These are phyloP conservation scores for Myiotriccus ornatus DNA, from an alignment of 2,797 vertebrate genomes.

Conservation along the genomic window DNA sequence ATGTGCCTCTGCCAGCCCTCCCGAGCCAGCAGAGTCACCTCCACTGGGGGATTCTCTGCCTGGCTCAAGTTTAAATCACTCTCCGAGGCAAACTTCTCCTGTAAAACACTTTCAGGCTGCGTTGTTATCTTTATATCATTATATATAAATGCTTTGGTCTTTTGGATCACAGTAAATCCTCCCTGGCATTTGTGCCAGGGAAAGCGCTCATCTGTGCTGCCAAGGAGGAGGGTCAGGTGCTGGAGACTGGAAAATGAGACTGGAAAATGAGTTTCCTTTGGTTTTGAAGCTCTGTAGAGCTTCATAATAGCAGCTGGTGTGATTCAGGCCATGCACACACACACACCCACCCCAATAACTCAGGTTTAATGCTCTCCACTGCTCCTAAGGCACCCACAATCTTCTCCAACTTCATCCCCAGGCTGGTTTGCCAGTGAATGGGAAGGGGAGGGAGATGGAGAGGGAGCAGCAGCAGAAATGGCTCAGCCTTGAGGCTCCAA, in stretches of 20 bases:
- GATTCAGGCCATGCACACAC: not conserved
- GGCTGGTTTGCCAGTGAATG: not conserved
- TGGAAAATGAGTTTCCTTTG: not conserved
- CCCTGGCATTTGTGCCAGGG: not conserved
- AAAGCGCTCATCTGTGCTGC: accelerated
- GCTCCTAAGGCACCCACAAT: not conserved
- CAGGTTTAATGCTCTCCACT: accelerated
- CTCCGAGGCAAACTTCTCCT: not conserved
- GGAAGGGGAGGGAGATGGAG: not conserved
- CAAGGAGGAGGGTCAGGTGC: not conserved
- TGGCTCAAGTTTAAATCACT: not conserved
- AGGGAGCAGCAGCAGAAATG: not conserved
- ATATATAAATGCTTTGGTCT: not conserved
- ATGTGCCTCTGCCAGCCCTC: not conserved
- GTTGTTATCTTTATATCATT: not conserved
- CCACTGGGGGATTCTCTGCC: not conserved
- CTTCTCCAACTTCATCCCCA: not conserved
- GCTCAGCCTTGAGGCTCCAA: not conserved
- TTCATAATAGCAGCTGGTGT: not conserved
- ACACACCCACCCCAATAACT: no score
- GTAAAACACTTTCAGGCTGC: not conserved
- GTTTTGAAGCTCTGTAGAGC: not conserved
- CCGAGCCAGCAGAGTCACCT: not conserved
- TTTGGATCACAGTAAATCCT: not conserved
- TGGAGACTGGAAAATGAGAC: not conserved